Base-by-base conservation (phyloP, 2,797 vertebrate genomes). In the Spatula versicolor region DNA sequence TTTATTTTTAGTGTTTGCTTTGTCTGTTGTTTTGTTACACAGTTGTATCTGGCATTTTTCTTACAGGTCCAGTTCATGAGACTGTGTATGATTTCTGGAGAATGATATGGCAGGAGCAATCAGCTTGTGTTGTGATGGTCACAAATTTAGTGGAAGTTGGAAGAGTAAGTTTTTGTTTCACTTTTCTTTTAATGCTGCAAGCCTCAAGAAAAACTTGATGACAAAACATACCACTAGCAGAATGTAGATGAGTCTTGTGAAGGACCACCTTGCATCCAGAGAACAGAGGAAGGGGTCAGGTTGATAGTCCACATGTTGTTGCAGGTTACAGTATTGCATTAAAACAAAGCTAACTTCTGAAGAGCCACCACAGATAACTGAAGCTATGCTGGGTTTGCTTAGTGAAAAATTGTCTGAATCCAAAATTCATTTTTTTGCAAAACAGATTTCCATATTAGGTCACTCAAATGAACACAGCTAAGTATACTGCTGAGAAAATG, bases 71-170 rank as follows among this genome's bases (percentile, higher is more conserved):
- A 23, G 99, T 99, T 95, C 99, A 99, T 69, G 99, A 99, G 98
- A 99, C 99, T 3, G 99, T 99, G 22, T 99, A 99, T 94, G 99
- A 99, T 97, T 99, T 99, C 97, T 99, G 99, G 99, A 99, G 99
- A 97, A 99, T 99, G 99, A 98, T 99, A 96, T 99, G 99, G 99
- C 99, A 99, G 97, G 99, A 99, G 77, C 99, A 99, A 93, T 99
- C 99, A 1, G 99, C 98, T 91, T 99, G 99, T 92, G 98, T 99
- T 76, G 99, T 99, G 92, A 99, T 99, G 99, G 99, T 99, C 93
- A 99, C 99, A 96, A 99, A 99, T 97, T 98, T 99, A 97, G 99
- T 99, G 95, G 99, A 99, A 96, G 99, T 99, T 89, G 99, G 99
- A 96, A 98, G 99, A 98, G 99, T 99, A 98, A 98, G 99, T 97